phyloP scores from a whole-genome alignment of 2,113 vertebrate species.

The Periophthalmus modestus region DNA sequence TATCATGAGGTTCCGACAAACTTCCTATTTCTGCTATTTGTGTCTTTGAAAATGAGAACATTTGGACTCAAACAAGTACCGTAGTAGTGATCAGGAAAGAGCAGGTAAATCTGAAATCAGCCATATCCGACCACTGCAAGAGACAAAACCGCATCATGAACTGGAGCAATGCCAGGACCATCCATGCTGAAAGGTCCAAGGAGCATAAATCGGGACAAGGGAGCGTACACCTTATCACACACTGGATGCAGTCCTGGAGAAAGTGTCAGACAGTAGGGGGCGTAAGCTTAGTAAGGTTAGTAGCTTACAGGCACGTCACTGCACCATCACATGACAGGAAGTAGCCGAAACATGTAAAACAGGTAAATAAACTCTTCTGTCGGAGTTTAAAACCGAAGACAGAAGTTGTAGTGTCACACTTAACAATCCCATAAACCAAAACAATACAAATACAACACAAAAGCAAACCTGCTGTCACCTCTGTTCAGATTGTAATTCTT shows the following conservation, averaged over 20 bases:
- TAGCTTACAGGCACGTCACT: not conserved
- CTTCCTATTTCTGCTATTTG: not conserved
- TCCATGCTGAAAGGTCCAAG: too few species aligned
- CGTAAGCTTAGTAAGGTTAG: too few species aligned
- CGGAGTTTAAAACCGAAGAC: too few species aligned
- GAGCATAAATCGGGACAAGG: too few species aligned
- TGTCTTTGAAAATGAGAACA: not conserved
- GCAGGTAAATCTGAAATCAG: too few species aligned
- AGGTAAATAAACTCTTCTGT: too few species aligned
- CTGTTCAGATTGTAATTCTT: slow-evolving; percentile 46
- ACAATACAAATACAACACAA: slow-evolving; percentile 14
- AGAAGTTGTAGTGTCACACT: not conserved
- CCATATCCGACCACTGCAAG: too few species aligned
- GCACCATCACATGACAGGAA: not conserved
- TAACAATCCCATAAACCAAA: not conserved
- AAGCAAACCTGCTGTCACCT: slow-evolving; percentile 26
- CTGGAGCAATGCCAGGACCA: too few species aligned
- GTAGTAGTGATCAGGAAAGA: not conserved
- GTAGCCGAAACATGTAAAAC: not conserved
- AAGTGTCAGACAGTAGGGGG: too few species aligned
- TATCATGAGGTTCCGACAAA: not conserved
- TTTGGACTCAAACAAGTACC: not conserved
- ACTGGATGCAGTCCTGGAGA: too few species aligned
- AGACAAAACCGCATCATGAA: too few species aligned
- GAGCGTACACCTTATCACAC: too few species aligned